Conservation (phyloP, 2,797 vertebrate genomes). For the Loriculus beryllinus region DNA sequence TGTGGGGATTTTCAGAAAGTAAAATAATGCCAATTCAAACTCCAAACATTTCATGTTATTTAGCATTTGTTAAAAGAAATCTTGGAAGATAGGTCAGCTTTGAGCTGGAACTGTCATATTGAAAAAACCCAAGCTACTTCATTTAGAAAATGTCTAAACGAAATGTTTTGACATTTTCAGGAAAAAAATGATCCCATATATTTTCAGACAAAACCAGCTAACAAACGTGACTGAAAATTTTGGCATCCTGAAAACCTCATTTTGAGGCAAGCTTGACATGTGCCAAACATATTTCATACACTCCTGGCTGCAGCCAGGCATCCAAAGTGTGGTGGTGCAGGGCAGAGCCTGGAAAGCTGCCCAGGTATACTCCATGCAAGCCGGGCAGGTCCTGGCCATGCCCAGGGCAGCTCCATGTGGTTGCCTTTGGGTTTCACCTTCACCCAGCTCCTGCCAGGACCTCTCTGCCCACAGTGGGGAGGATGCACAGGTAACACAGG, state of each 20-base stretch:
- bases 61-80: neutral
- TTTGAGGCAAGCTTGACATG: neutral
- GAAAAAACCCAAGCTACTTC: slow-evolving; percentile 24
- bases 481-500: neutral
- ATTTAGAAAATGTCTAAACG: slow-evolving; percentile 46
- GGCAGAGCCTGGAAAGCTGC: neutral
- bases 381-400: neutral
- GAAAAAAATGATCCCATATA: slow-evolving; percentile 7
- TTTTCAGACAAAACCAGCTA: slow-evolving; percentile 27
- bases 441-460: neutral
- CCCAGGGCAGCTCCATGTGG: neutral
- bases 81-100: neutral
- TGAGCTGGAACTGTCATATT: slow-evolving; percentile 7
- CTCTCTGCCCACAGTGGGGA: neutral
- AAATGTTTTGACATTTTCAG: slow-evolving; percentile 42
- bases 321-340: rapidly evolving
- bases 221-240: slow-evolving; percentile 1
- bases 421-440: neutral
- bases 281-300: neutral
- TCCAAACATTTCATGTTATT: neutral
- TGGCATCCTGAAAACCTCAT: neutral
- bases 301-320: neutral
- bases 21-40: neutral
- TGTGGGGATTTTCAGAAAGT: neutral
- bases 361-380: neutral